Base-by-base conservation (phyloP, 1,140 invertebrate species). In the Chionoecetes opilio region DNA sequence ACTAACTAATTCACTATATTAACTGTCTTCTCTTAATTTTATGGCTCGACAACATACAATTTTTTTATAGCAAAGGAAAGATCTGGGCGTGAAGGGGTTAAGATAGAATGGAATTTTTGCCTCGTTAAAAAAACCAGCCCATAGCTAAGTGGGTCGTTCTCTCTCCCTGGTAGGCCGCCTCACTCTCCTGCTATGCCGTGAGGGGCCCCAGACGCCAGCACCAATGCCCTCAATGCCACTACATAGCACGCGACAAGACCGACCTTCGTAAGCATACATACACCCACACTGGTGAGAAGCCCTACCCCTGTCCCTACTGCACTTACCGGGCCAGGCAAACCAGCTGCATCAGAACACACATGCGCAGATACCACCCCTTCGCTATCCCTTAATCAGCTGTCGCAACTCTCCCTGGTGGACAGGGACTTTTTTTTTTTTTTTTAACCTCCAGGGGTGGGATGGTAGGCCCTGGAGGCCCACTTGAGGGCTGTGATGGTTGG, bases 181-280 rank as follows among this genome's bases (percentile, higher is more conserved):
- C 87, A 37, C 82, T 87, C 41, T 90, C 34, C 63, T 46, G 89
- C 89, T 41, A 46, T 84, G 82, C 41, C 31, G 94, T 31, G 94
- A 87, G 53, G 82, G 82, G 63, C 34, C 37, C 82, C 38, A 87
- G 94, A 82, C 94, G 94, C 90, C 89, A 85, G 82, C 89, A 92
- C 38, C 38, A 92, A 38, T 95, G 94, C 46, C 35, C 89, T 41
- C 82, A 95, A 82, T 95, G 94, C 94, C 90, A 82, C 94, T 95
- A 95, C 94, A 75, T 95, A 37, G 94, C 94, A 85, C 94, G 94
- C 6, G 94, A 95, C 94, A 95, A 95, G 94, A 91, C 89, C 53
- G 94, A 95, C 46, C 94, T 95, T 82, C 89, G 94, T 86, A 95
- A 95, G 94, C 94, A 95, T 86, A 29, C 87, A 38, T 95, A 95